Percentiles rank a stretch among this genome's conserved stretches.
These are phyloP conservation scores for Aphyosemion australe DNA, from an alignment of 2,113 vertebrate species.

Conservation along the genomic window DNA sequence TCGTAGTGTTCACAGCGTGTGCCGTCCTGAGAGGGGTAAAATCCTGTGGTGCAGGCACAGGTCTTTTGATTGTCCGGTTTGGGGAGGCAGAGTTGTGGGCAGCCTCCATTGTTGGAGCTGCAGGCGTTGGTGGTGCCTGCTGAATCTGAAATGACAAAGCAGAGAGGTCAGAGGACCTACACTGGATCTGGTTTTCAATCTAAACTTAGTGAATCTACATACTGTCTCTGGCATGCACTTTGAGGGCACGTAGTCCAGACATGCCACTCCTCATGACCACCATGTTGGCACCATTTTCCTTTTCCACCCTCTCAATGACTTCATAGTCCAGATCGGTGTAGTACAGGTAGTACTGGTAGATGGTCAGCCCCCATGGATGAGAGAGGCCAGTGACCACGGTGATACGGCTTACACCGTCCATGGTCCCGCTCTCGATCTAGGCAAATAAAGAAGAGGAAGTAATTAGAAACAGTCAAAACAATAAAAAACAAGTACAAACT, in stretches of 20 bases:
- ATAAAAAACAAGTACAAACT: neutral
- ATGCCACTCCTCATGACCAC: slow-evolving; percentile 77
- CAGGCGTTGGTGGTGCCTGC: slow-evolving; percentile 75
- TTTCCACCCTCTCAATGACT: slow-evolving; percentile 80
- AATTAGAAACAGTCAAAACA: neutral
- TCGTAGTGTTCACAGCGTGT: slow-evolving; percentile 72
- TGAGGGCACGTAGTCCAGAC: slow-evolving; percentile 67
- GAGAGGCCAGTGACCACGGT: slow-evolving; percentile 71
- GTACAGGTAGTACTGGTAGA: slow-evolving; percentile 75
- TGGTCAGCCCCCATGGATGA: slow-evolving; percentile 71
- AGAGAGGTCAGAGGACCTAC: neutral
- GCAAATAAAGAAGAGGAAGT: neutral
- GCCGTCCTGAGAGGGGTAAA: slow-evolving; percentile 67
- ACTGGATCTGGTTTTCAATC: neutral
- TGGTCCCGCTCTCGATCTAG: slow-evolving; percentile 77
- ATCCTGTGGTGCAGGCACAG: slow-evolving; percentile 78
- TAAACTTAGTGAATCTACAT: slow-evolving; percentile 18
- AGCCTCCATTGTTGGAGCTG: slow-evolving; percentile 76
- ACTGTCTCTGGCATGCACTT: slow-evolving; percentile 79
- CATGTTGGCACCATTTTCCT: slow-evolving; percentile 69
- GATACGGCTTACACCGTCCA: slow-evolving; percentile 69
- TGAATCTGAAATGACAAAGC: slow-evolving; percentile 56
- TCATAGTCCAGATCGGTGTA: slow-evolving; percentile 79
- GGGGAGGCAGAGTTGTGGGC: slow-evolving; percentile 76
- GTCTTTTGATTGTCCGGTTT: slow-evolving; percentile 67